Evolutionary conservation across 2,113 vertebrate genomes (phyloP), one percentile per base, ranked within the genome.

Genomic region (Pseudorasbora parva): DNA sequence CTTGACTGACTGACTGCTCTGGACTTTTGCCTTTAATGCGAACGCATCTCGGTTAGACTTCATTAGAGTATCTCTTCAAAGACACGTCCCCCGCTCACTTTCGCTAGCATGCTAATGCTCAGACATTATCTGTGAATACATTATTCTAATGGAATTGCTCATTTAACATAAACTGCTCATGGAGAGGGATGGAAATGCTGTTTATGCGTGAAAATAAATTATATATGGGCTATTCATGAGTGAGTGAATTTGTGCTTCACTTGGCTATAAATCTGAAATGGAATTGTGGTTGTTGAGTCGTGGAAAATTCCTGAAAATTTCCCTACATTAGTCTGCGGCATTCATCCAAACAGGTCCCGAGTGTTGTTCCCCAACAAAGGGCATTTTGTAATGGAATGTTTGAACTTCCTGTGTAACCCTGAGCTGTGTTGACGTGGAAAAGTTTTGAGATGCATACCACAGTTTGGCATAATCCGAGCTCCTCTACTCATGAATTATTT

Each of bases 41-140:
- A 81, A 81, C 27, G 27, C 21, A 30, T 30, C 78, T 51, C 45
- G 3, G 62, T 79, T 82, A 69, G 49, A 83, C 69, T 79, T 64
- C 81, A 81, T 80, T 71, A 80, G 45, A 85, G 82, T 59, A 77
- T 78, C 83, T 60, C 77, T 85, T 87, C 68, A 85, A 60, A 62
- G 77, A 47, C 49, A 68, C 56, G 41, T 74, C 37, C 78, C 60
- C 60, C 12, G 19, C 78, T 80, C 62, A 4, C 7, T 41, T 81
- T 81, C 19, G 8, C 79, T 71, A 66, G 79, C 64, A 81, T 81
- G 49, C 81, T 83, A 82, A 74, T 82, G 51, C 77, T 72, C 8
- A 21, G 49, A 82, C 81, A 82, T 86, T 83, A 82, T 60, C 81
- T 86, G 81, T 86, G 81, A 86, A 86, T 83, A 78, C 57, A 86